These are phyloP conservation scores for Clarias magur DNA, from an alignment of 2,113 vertebrate genomes.

Conservation along the genomic window DNA sequence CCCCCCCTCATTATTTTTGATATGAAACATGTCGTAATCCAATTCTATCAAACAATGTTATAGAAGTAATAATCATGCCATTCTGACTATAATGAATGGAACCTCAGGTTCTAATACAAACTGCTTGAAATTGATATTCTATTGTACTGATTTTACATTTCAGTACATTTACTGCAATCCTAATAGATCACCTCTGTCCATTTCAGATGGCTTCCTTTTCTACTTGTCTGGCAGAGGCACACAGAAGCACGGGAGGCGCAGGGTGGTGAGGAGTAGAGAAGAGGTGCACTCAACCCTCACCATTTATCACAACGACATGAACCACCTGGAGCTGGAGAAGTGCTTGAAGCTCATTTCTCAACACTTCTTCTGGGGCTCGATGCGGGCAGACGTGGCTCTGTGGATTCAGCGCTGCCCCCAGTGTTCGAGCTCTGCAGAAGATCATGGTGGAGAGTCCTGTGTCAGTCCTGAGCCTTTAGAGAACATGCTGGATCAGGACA, in stretches of 20 bases:
- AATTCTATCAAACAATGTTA: no score
- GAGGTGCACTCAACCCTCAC: slow-evolving; percentile 58
- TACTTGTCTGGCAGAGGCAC: slow-evolving; percentile 34
- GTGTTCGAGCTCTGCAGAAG: slow-evolving; percentile 51
- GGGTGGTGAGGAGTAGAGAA: slow-evolving; percentile 64
- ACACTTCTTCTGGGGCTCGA: slow-evolving; percentile 68
- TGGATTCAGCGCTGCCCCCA: slow-evolving; percentile 63
- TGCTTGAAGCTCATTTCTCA: slow-evolving; percentile 63
- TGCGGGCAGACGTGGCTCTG: slow-evolving; percentile 62
- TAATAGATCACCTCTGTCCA: not conserved
- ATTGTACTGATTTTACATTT: not conserved
- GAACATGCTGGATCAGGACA: not conserved
- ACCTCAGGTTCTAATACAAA: not conserved
- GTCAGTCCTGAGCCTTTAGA: slow-evolving; percentile 12
- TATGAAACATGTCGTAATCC: no score
- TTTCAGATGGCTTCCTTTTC: slow-evolving; percentile 55
- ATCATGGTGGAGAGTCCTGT: not conserved
- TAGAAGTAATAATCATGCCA: not conserved
- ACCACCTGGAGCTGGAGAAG: slow-evolving; percentile 65
- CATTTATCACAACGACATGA: slow-evolving; percentile 67
- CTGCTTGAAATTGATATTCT: not conserved
- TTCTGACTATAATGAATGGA: not conserved
- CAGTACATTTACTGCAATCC: slow-evolving; percentile 38
- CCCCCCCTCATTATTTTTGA: no score
- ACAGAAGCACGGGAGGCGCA: slow-evolving; percentile 41